These are phyloP conservation scores for Mobula birostris DNA, from an alignment of 2,113 vertebrate genomes.

Conservation along the genomic window DNA sequence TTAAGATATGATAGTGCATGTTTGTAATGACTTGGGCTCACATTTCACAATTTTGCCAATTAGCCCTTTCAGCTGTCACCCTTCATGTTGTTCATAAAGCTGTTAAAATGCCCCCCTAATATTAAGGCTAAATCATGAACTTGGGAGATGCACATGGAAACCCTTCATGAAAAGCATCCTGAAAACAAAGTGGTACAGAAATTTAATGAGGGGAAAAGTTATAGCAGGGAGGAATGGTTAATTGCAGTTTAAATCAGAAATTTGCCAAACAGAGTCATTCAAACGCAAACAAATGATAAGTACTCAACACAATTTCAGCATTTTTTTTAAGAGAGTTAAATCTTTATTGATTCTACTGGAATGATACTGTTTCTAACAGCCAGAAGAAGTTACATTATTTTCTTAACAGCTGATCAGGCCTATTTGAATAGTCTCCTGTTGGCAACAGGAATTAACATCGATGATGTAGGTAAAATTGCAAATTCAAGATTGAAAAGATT, in stretches of 20 bases:
- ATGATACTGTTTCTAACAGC: background rate
- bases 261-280: background rate
- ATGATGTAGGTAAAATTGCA: background rate
- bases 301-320: background rate
- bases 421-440: background rate
- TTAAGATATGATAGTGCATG: background rate
- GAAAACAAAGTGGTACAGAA: background rate
- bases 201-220: background rate
- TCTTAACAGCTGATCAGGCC: background rate
- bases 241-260: background rate
- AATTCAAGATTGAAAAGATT: background rate
- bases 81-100: background rate
- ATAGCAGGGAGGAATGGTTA: background rate
- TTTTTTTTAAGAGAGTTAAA: background rate
- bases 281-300: background rate
- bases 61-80: background rate
- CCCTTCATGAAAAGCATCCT: background rate
- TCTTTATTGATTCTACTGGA: background rate
- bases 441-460: background rate
- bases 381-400: constrained; percentile 7
- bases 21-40: background rate
- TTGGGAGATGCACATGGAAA: background rate
- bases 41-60: background rate
- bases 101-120: background rate
- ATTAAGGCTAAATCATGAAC: background rate